phyloP scores from a whole-genome alignment of 2,113 vertebrate species.

The Corythoichthys haematopterus region DNA sequence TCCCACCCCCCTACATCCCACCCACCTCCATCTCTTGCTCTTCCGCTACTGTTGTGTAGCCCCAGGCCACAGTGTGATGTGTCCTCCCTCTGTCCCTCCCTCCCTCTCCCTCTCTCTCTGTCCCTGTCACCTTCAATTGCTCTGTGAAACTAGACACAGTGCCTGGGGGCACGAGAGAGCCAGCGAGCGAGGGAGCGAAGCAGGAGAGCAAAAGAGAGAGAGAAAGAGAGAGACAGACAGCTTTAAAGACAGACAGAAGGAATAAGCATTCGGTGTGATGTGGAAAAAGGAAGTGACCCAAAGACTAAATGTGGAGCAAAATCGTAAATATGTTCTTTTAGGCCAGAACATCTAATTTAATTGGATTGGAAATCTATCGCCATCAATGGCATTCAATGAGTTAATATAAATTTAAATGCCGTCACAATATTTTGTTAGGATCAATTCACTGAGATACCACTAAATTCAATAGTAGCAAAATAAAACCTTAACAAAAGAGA shows the following conservation, averaged over 20 bases:
- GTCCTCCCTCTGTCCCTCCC: slow-evolving; percentile 69
- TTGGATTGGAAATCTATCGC: too few relatives aligned
- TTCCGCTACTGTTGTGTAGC: slow-evolving; percentile 68
- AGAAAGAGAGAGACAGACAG: slow-evolving; percentile 44
- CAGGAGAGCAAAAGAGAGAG: slow-evolving; percentile 13
- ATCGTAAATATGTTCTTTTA: neutral
- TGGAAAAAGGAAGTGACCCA: slow-evolving; percentile 17
- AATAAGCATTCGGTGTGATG: slow-evolving; percentile 49
- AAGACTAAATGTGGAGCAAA: slow-evolving; percentile 19
- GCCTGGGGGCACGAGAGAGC: slow-evolving; percentile 58
- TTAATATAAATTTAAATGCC: too few relatives aligned
- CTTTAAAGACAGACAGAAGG: slow-evolving; percentile 53
- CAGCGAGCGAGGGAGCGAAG: slow-evolving; percentile 23
- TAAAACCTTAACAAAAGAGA: too few relatives aligned
- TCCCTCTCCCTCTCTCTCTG: slow-evolving; percentile 67
- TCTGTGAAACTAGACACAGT: slow-evolving; percentile 75
- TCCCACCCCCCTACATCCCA: neutral
- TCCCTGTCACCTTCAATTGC: slow-evolving; percentile 80
- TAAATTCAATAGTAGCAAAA: too few relatives aligned
- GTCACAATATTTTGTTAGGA: too few relatives aligned
- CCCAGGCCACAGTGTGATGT: slow-evolving; percentile 70
- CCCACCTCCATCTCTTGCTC: slow-evolving; percentile 56
- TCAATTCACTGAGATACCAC: too few relatives aligned
- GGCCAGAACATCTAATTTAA: too few relatives aligned
- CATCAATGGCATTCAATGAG: too few relatives aligned